A percentile compares a stretch with the other conserved stretches of the same genome.
Conservation (phyloP, 2,888 invertebrate species). For the Spicauda simplicius region DNA sequence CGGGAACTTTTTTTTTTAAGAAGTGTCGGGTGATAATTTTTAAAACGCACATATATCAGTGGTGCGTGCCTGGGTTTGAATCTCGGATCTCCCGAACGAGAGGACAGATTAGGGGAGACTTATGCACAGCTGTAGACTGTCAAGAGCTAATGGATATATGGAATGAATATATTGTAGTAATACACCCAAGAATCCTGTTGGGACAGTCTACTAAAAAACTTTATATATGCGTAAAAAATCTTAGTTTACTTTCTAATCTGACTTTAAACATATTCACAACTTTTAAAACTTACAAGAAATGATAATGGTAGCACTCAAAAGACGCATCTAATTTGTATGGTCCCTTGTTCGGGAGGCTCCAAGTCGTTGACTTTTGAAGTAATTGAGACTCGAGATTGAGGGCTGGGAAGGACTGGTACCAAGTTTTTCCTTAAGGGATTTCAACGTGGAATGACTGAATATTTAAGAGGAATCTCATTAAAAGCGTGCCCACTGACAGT, state of each 20-base stretch:
- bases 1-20: too few relatives aligned
- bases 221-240: too few relatives aligned
- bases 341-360: conserved; percentile 1
- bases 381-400: conserved; percentile 4
- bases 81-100: too few relatives aligned
- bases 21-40: too few relatives aligned
- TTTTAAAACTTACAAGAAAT: neutral
- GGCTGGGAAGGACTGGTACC: neutral
- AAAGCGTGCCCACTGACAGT: neutral
- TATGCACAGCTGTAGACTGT: too few relatives aligned
- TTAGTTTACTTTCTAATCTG: neutral
- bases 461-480: neutral
- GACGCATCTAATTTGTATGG: conserved; percentile 19
- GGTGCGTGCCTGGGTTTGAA: too few relatives aligned
- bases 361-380: conserved; percentile 26
- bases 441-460: neutral
- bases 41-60: too few relatives aligned
- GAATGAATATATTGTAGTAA: too few relatives aligned
- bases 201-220: too few relatives aligned
- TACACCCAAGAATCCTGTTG: too few relatives aligned
- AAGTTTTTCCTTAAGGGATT: conserved; percentile 21
- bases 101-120: too few relatives aligned
- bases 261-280: neutral
- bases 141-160: too few relatives aligned
- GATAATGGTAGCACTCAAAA: conserved; percentile 5